Evolutionary conservation across 2,113 vertebrate species (phyloP).

Genomic region (Hippopotamus amphibius): DNA sequence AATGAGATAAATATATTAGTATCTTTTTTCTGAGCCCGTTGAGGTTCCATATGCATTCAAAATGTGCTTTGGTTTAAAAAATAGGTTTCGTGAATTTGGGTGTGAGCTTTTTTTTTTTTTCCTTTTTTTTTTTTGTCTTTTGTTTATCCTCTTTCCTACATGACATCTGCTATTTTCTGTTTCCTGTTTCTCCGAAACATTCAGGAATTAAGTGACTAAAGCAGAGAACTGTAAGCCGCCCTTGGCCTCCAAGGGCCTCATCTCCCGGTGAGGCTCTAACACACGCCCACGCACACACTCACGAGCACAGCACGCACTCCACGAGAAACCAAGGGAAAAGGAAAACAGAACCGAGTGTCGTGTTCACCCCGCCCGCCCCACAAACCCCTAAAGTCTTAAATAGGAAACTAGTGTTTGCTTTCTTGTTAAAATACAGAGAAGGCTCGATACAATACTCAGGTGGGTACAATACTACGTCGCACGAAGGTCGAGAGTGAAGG

Average conservation of each 20-base stretch:
- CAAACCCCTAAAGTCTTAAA: slow-evolving; percentile 92
- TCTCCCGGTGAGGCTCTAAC: slow-evolving; percentile 90
- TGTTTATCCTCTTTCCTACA: slow-evolving; percentile 87
- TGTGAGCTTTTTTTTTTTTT: slow-evolving; percentile 95
- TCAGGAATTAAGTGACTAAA: slow-evolving; percentile 90
- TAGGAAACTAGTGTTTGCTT: slow-evolving; percentile 99
- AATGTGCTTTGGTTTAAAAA: slow-evolving; percentile 99
- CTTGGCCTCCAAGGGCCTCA: slow-evolving; percentile 85
- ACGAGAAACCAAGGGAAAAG: slow-evolving; percentile 82
- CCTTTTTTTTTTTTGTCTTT: slow-evolving; percentile 87
- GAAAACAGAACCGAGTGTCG: slow-evolving; percentile 82
- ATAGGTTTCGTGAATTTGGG: slow-evolving; percentile 99
- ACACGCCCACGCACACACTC: slow-evolving; percentile 60
- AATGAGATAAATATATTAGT: slow-evolving; percentile 99
- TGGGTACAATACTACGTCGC: slow-evolving; percentile 93
- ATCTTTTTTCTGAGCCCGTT: slow-evolving; percentile 93
- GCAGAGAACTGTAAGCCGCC: slow-evolving; percentile 90
- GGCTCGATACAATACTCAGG: slow-evolving; percentile 96
- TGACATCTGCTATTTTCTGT: slow-evolving; percentile 84
- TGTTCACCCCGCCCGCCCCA: slow-evolving; percentile 84
- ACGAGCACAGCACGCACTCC: slow-evolving; percentile 60
- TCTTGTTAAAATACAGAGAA: slow-evolving; percentile 99
- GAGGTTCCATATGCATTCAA: slow-evolving; percentile 97
- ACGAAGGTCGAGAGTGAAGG: slow-evolving; percentile 92
- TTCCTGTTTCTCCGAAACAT: slow-evolving; percentile 93